Evolutionary conservation across 2,797 vertebrate species (phyloP), one percentile per base, ranked within the genome.

Genomic region (Pangasius larnaudii): DNA sequence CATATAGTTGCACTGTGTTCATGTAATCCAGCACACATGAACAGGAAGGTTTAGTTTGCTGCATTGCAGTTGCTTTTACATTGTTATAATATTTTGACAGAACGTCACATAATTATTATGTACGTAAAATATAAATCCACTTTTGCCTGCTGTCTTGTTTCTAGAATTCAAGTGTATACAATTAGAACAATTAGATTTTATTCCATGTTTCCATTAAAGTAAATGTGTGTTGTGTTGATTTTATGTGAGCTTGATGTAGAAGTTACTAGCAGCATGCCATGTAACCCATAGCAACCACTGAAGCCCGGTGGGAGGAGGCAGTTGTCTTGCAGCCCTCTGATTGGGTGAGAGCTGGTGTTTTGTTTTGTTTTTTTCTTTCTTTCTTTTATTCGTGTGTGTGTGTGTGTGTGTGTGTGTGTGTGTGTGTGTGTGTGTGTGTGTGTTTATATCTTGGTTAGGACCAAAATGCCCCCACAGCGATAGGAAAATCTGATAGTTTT

Each of bases 271-370:
- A 80, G 53, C 53, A 24, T 58, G 77, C 30, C 77, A 11, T 79
- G 77, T 89, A 87, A 78, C 85, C 88, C 90, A 91, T 86, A 63
- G 89, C 90, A 92, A 93, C 91, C 80, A 69, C 67, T 88, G 77
- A 89, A 75, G 49, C 84, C 84, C 85, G 33, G 75, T 83, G 86
- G 92, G 90, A 85, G 90, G 89, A 84, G 90, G 58, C 67, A 80
- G 72, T 75, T 14, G 80, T 74, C 9, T 88, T 77, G 19, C 86
- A 59, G 69, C 65, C 59, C 63, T 77, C 16, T 82, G 85, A 92
- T 91, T 92, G 92, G 92, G 63, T 90, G 89, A 83, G 39, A 33
- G 87, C 88, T 88, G 86, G 89, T 91, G 42, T 42, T 3, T n/a
- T 49, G 19, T 22, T 59, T 59, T 59, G 7, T 61, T 75, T 75